These are phyloP conservation scores for Cassiopea xamachana DNA, from an alignment of 30 jellyfish, hydroid and myxozoan genomes.

Conservation along the genomic window DNA sequence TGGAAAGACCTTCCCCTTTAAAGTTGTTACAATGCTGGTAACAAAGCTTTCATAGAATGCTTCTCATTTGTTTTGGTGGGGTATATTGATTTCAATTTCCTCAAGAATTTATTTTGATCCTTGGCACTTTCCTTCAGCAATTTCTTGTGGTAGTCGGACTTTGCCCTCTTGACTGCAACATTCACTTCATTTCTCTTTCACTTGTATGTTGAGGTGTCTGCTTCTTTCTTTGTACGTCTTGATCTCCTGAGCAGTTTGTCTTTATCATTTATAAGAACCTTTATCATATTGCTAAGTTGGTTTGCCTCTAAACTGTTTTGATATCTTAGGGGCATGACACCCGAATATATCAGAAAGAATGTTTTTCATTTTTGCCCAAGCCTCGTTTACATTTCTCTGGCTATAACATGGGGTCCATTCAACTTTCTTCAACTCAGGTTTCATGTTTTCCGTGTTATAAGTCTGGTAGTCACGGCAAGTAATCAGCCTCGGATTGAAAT, in stretches of 20 bases:
- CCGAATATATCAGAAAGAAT: constrained; percentile 46
- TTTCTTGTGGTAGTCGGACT: constrained; percentile 17
- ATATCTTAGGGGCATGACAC: constrained; percentile 59
- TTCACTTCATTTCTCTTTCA: constrained; percentile 13
- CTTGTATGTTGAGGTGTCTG: constrained; percentile 46
- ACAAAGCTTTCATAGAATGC: constrained; percentile 41
- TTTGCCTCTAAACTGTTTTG: constrained; percentile 51
- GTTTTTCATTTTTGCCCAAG: constrained; percentile 52
- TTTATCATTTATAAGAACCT: constrained; percentile 46
- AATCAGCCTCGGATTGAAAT: constrained; percentile 44
- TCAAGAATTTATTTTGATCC: constrained; percentile 31
- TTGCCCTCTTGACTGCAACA: constrained; percentile 9
- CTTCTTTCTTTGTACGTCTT: constrained; percentile 48
- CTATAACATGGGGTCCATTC: constrained; percentile 50
- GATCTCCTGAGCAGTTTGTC: constrained; percentile 57
- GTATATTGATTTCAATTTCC: constrained; percentile 18
- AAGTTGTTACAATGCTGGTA: constrained; percentile 12
- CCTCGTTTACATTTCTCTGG: constrained; percentile 47
- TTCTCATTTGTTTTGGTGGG: constrained; percentile 42
- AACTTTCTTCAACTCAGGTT: constrained; percentile 44
- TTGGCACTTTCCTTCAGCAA: constrained; percentile 21
- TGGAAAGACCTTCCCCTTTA: constrained; percentile 4
- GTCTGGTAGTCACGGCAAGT: constrained; percentile 43
- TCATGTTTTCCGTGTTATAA: constrained; percentile 35
- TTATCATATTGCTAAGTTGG: constrained; percentile 34